A percentile compares a stretch with the other conserved stretches of the same genome.
phyloP scores from a whole-genome alignment of 2,113 vertebrate genomes.

The Colaptes auratus region DNA sequence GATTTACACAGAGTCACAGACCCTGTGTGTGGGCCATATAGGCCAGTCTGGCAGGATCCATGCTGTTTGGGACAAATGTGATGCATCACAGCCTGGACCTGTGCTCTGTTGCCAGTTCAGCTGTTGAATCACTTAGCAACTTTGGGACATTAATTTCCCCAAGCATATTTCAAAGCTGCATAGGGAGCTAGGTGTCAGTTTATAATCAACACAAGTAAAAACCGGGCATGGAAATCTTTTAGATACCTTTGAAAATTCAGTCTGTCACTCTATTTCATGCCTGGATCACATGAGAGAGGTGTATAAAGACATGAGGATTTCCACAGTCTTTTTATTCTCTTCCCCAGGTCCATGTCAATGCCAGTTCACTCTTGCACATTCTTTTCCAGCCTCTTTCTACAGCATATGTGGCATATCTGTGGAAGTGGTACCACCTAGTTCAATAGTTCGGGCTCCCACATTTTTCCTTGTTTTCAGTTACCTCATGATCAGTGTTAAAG shows the following conservation, averaged over 20 bases:
- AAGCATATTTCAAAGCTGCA: not conserved
- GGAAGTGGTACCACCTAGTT: not conserved
- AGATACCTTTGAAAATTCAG: not conserved
- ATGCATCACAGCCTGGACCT: not conserved
- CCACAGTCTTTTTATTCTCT: not conserved
- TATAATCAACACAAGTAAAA: not conserved
- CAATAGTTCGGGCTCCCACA: not conserved
- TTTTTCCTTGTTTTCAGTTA: not conserved
- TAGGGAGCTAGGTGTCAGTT: not conserved
- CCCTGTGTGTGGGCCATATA: not conserved
- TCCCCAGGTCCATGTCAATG: not conserved
- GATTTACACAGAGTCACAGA: not conserved
- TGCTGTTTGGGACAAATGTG: accelerated
- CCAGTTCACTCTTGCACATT: not conserved
- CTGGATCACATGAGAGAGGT: not conserved
- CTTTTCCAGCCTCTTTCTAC: not conserved
- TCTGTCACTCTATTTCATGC: not conserved
- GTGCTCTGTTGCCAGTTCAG: not conserved
- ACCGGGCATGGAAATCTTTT: not conserved
- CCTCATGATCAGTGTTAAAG: not conserved
- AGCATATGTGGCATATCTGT: not conserved
- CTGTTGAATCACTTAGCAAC: not conserved
- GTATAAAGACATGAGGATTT: not conserved
- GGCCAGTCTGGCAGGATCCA: not conserved
- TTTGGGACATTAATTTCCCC: not conserved